Evolutionary conservation across 2,797 vertebrate genomes (phyloP), one percentile per base, ranked within the genome.

Genomic region (Pipistrellus pipistrellus): DNA sequence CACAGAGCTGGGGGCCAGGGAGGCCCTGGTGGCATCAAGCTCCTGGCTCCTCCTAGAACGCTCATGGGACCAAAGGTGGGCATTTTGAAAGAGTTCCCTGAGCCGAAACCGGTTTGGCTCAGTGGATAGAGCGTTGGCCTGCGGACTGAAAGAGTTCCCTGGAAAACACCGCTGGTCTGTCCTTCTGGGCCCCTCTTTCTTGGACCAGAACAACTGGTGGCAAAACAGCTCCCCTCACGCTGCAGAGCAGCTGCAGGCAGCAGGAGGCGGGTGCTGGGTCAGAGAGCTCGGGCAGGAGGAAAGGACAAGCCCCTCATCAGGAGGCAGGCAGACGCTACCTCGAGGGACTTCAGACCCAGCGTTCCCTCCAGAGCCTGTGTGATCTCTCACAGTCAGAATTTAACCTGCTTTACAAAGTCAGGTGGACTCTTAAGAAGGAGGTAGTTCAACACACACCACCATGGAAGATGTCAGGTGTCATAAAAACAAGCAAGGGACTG

Each of bases 211-310:
- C 75, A 85, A 48, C 32, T 23, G 7, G 44, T 71, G 46, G 23
- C 25, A 69, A 71, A 82, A 64, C 78, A 64, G 10, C 53, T 85
- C 73, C 38, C 41, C 85, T 81, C 71, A 27, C 30, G 76, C 57
- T 57, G 20, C 91, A 89, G 35, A 93, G 27, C n/a, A 59, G 48
- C 57, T 91, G 35, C 69, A 85, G 87, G 93, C 46, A 93, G 69
- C 68, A 91, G 93, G 44, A 94, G 94, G 93, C 69, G 59, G 51
- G 4, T 35, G 46, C 51, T 15, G 62, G 83, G n/a, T 66, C 91
- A 95, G 94, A 53, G 89, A 96, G 91, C 35, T 87, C 6, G 73
- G 32, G 48, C 88, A 75, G 35, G 41, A 89, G 72, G 84, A 94
- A 92, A 95, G 77, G 27, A n/a, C 18, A 92, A 9, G 23, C 69